Base-by-base conservation (phyloP, 2,888 invertebrate species). In the Pristionchus exspectatus region DNA sequence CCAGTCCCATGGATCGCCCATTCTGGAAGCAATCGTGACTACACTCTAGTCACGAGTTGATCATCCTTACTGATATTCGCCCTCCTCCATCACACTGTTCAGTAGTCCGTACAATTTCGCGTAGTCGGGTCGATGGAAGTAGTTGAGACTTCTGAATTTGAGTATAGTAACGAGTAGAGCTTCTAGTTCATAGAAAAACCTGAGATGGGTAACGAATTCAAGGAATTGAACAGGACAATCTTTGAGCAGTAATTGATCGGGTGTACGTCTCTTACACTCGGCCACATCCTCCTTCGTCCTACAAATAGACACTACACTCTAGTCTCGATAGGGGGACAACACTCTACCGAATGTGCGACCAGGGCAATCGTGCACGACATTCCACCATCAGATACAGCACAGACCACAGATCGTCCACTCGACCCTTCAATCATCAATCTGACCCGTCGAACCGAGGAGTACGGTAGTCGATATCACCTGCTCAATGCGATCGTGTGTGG, bases 341-440 rank as follows among this genome's bases (percentile, higher is more conserved):
- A 85, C 56, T 24, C 30, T 63, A 88, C 88, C 88, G 33, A 27
- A 59, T 56, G 33, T 30, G 38, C 14, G 74, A 44, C 88, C 88
- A 88, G 9, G 88, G 88, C 14, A 88, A 38, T 24, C 56, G 33
- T 5, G 21, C 56, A n/a, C 77, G 74, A 24, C 74, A 74, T 59
- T 88, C 88, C 38, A 77, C 77, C 54, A 88, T 54, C 27, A 88
- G 30, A 33, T 88, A 88, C 30, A 88, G 88, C 59, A 88, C 33
- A 30, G 88, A 88, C 88, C 88, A 88, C 30, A 88, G 88, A 56
- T 88, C 88, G 77, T 88, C 88, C 21, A 33, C 33, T 54, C 88
- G 54, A 59, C 88, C 88, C 87, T 85, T 21, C 27, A 85, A 85
- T 85, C 85, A 85, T 24, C 21, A 33, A 16, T 85, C 33, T 54